These are phyloP conservation scores for Ectropis grisescens DNA, from an alignment of 1,140 invertebrate genomes.

Conservation along the genomic window DNA sequence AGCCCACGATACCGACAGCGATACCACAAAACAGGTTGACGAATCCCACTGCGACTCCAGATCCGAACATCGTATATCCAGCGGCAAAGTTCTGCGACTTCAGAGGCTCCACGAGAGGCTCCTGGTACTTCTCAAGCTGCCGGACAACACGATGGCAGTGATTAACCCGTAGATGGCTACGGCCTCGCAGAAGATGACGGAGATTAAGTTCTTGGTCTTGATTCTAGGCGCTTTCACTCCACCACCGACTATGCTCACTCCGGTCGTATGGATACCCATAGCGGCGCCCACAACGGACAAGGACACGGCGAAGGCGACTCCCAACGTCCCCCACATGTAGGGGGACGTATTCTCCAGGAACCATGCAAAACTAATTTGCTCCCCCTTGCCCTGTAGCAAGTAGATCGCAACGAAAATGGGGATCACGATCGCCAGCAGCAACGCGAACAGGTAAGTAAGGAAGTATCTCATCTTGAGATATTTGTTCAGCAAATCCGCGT, in stretches of 20 bases:
- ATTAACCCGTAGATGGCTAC: constrained; percentile 99
- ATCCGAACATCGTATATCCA: constrained; percentile 96
- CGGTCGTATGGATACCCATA: constrained; percentile 97
- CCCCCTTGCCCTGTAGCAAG: constrained; percentile 88
- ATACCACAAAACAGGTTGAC: constrained; percentile 97
- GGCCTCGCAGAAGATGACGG: constrained; percentile 99
- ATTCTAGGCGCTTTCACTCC: constrained; percentile 99
- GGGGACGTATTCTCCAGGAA: constrained; percentile 89
- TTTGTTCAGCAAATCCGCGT: constrained; percentile 46
- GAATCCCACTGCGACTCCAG: constrained; percentile 92
- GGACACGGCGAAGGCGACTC: constrained; percentile 93
- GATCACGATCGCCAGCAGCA: constrained; percentile 69
- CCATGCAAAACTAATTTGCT: constrained; percentile 91
- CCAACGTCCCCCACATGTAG: constrained; percentile 94
- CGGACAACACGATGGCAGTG: constrained; percentile 95
- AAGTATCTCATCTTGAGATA: constrained; percentile 75
- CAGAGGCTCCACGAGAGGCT: constrained; percentile 37
- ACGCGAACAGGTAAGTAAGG: constrained; percentile 75
- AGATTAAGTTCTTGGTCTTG: constrained; percentile 99
- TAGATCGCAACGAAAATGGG: constrained; percentile 83
- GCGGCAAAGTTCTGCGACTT: constrained; percentile 78
- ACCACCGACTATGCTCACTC: constrained; percentile 95
- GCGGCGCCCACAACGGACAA: constrained; percentile 98
- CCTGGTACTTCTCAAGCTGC: constrained; percentile 76
- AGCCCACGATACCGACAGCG: constrained; percentile 96